Evolutionary conservation across 2,113 vertebrate species (phyloP).

Genomic region (Tursiops truncatus): DNA sequence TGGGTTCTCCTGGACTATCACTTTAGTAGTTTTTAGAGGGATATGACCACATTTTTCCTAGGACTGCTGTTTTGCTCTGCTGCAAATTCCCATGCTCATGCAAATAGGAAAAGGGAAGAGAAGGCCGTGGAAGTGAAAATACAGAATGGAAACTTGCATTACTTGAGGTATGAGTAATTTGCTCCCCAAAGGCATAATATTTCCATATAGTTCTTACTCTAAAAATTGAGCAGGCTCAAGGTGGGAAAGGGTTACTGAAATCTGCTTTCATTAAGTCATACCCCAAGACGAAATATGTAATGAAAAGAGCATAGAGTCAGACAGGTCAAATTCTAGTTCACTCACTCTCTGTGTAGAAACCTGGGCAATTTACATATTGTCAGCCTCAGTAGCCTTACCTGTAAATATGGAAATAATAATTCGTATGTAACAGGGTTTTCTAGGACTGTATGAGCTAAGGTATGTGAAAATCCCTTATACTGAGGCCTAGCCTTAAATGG

Average conservation of each 20-base stretch:
- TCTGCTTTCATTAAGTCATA: conserved; percentile 27
- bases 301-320: not conserved
- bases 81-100: not conserved
- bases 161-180: conserved; percentile 33
- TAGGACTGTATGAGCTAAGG: not conserved
- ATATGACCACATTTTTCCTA: not conserved
- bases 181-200: not conserved
- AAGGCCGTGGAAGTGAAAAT: not conserved
- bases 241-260: not conserved
- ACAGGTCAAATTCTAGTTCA: conserved; percentile 20
- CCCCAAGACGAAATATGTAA: conserved; percentile 7
- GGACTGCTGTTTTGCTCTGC: not conserved
- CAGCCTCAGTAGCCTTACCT: not conserved
- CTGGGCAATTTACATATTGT: not conserved
- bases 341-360: not conserved
- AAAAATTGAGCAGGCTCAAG: not conserved
- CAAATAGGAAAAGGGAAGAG: not conserved
- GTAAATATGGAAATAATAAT: conserved; percentile 24
- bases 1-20: not conserved
- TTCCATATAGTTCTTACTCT: not conserved
- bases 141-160: not conserved
- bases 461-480: not conserved
- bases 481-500: not conserved
- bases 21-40: not conserved
- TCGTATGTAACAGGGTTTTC: not conserved